Conservation (phyloP, 2,888 invertebrate genomes). For the Heliconius erato region DNA sequence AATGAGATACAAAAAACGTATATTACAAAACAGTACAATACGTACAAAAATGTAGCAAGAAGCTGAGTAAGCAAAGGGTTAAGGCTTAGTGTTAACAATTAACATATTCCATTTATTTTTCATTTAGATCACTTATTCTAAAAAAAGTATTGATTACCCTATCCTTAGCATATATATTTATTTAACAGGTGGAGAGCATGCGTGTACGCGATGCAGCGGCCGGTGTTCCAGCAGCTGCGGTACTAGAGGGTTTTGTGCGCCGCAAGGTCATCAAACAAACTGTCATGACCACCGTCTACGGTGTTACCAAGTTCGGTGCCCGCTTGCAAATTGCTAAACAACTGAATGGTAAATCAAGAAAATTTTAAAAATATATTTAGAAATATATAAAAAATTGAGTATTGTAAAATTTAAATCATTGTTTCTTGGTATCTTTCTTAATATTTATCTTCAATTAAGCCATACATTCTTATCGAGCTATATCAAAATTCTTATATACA, state of each 20-base stretch:
- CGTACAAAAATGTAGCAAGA: too few relatives aligned
- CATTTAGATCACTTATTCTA: not conserved
- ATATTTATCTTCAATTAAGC: not conserved
- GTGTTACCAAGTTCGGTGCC: constrained; percentile 98
- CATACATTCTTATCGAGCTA: not conserved
- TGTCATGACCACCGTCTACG: constrained; percentile 99
- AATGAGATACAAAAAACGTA: too few relatives aligned
- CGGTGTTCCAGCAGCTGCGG: constrained; percentile 89
- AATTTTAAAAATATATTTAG: not conserved
- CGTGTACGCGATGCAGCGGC: constrained; percentile 89
- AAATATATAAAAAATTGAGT: not conserved
- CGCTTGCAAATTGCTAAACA: constrained; percentile 96
- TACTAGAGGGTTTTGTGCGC: constrained; percentile 91
- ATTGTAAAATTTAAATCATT: not conserved
- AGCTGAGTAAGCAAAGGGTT: too few relatives aligned
- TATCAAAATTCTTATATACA: not conserved
- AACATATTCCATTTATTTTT: not conserved
- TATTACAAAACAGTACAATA: too few relatives aligned
- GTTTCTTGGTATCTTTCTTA: not conserved
- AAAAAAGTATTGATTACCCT: not conserved
- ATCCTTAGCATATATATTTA: not conserved
- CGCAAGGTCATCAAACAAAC: constrained; percentile 99
- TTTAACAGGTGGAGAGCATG: constrained; percentile 89
- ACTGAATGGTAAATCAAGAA: constrained; percentile 88
- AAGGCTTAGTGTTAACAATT: too few relatives aligned